Percentiles rank a stretch among this genome's conserved stretches.
Conservation (phyloP, 2,888 invertebrate species). For the Tillus elongatus region DNA sequence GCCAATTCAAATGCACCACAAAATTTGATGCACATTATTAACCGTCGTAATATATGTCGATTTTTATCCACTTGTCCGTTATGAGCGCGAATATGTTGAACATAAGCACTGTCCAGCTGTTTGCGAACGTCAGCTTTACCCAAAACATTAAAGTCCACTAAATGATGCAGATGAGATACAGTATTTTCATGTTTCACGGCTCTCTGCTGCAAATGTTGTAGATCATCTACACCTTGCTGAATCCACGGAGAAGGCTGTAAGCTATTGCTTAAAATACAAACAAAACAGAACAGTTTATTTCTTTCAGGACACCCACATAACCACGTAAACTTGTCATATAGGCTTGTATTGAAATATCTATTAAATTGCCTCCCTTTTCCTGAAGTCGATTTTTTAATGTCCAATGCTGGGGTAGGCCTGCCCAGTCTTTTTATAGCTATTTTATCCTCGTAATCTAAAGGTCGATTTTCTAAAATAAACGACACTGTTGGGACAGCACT, state of each 20-base stretch:
- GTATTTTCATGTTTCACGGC: neutral
- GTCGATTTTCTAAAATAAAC: too few species aligned
- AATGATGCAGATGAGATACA: neutral
- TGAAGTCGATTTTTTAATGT: too few species aligned
- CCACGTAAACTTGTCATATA: neutral
- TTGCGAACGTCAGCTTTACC: slow-evolving; percentile 1
- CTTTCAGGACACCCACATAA: neutral
- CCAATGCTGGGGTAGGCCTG: too few species aligned
- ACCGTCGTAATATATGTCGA: slow-evolving; percentile 11
- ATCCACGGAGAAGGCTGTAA: too few species aligned
- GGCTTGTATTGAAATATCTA: neutral
- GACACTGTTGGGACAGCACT: too few species aligned
- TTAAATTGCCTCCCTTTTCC: too few species aligned
- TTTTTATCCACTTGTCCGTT: slow-evolving; percentile 12
- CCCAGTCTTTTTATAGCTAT: too few species aligned
- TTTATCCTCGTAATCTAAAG: too few species aligned
- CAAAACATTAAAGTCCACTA: neutral
- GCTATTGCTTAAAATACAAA: too few species aligned
- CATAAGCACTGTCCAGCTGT: slow-evolving; percentile 8
- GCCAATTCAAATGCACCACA: slow-evolving; percentile 16
- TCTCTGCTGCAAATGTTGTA: neutral
- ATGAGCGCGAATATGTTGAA: slow-evolving; percentile 6
- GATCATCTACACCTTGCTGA: neutral
- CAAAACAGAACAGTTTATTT: slow-evolving; percentile 3
- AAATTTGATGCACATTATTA: slow-evolving; percentile 15